These are phyloP conservation scores for Melinopterus prodromus DNA, from an alignment of 2,888 invertebrate species.

Conservation along the genomic window DNA sequence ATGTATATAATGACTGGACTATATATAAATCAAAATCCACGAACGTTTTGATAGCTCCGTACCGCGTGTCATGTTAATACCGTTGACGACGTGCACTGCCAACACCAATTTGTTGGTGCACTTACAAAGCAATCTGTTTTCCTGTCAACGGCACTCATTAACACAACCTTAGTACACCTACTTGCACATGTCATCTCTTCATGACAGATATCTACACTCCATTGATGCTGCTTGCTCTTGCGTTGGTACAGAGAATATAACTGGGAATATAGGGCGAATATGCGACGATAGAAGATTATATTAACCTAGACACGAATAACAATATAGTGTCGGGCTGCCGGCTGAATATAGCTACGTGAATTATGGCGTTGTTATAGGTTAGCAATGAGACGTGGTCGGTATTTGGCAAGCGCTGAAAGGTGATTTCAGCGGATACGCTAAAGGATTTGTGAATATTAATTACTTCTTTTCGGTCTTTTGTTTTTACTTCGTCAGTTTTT, in stretches of 20 bases:
- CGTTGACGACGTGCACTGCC: background rate
- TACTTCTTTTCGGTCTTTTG: background rate
- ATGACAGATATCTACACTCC: too few relatives aligned
- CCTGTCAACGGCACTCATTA: slow-evolving; percentile 8
- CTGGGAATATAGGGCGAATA: too few relatives aligned
- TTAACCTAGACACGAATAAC: slow-evolving; percentile 23
- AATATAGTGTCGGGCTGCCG: background rate
- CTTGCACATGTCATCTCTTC: background rate
- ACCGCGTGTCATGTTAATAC: background rate
- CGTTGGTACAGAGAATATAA: too few relatives aligned
- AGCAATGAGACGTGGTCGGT: slow-evolving; percentile 7
- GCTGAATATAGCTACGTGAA: slow-evolving; percentile 16
- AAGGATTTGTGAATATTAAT: background rate
- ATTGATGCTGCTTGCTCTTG: too few relatives aligned
- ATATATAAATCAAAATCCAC: too few relatives aligned
- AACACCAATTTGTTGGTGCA: slow-evolving; percentile 23
- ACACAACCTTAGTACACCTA: background rate
- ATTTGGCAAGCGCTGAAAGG: slow-evolving; percentile 19
- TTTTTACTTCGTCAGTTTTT: background rate
- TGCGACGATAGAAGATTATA: too few relatives aligned
- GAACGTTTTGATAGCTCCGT: background rate
- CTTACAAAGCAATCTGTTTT: slow-evolving; percentile 18
- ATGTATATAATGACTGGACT: too few relatives aligned
- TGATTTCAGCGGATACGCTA: background rate
- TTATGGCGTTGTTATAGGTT: slow-evolving; percentile 11